Percentiles rank a stretch among this genome's conserved stretches.
phyloP scores from a whole-genome alignment of 2,888 invertebrate genomes.

The Petrophora chlorosata region DNA sequence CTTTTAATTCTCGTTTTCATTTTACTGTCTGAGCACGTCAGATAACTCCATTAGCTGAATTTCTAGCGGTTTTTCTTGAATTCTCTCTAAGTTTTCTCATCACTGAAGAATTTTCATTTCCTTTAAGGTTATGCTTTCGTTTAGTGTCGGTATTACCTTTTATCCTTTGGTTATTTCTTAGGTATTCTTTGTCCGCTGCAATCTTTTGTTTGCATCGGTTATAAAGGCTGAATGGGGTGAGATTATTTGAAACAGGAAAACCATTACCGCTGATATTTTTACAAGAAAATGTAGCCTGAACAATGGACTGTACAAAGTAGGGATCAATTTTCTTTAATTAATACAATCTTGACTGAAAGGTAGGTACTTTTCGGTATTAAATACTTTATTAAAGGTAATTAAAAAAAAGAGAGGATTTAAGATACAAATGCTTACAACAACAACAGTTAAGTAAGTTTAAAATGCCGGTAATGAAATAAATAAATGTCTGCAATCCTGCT shows the following conservation, averaged over 20 bases:
- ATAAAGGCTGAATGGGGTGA: slow-evolving; percentile 45
- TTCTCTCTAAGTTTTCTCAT: slow-evolving; percentile 59
- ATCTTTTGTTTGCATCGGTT: slow-evolving; percentile 50
- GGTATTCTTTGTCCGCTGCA: slow-evolving; percentile 42
- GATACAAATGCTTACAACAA: no score
- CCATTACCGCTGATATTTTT: slow-evolving; percentile 41
- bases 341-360: slow-evolving; percentile 4
- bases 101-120: slow-evolving; percentile 55
- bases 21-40: slow-evolving; percentile 44
- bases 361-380: slow-evolving; percentile 7
- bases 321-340: slow-evolving; percentile 9
- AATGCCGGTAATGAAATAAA: no score
- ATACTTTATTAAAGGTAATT: background rate
- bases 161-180: slow-evolving; percentile 41
- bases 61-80: slow-evolving; percentile 53
- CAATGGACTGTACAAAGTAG: slow-evolving; percentile 18
- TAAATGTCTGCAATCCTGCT: no score
- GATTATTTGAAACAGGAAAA: slow-evolving; percentile 45
- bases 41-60: slow-evolving; percentile 47
- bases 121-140: slow-evolving; percentile 43
- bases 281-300: slow-evolving; percentile 19
- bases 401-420: no score
- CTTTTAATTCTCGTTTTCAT: slow-evolving; percentile 47
- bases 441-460: no score
- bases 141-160: slow-evolving; percentile 43